Conservation (phyloP, 2,797 vertebrate genomes). For the Tadarida brasiliensis region DNA sequence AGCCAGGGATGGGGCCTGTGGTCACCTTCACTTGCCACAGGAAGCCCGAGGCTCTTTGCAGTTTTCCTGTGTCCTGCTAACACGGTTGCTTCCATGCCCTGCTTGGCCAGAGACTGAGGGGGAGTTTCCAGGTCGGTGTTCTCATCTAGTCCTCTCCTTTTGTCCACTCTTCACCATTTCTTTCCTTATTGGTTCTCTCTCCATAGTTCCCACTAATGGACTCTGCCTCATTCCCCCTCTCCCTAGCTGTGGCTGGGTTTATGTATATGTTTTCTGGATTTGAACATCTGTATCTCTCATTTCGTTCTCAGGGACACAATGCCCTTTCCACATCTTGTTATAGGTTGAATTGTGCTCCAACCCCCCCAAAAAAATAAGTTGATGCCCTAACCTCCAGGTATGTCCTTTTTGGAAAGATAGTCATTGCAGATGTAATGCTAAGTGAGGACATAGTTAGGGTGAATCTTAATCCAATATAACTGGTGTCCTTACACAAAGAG, state of each 20-base stretch:
- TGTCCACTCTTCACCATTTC: background rate
- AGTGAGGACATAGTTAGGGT: background rate
- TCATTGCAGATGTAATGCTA: background rate
- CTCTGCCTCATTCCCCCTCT: background rate
- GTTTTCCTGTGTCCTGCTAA: background rate
- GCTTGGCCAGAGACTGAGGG: background rate
- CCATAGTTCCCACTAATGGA: background rate
- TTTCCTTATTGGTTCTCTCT: background rate
- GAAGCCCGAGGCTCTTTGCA: background rate
- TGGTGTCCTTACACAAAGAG: background rate
- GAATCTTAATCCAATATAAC: background rate
- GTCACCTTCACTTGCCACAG: background rate
- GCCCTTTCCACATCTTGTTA: background rate
- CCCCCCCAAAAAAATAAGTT: background rate
- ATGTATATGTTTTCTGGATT: slow-evolving; percentile 9
- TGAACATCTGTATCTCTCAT: background rate
- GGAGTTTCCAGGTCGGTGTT: background rate
- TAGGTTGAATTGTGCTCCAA: background rate
- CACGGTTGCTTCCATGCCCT: background rate
- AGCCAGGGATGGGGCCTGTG: background rate
- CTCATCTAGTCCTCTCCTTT: background rate
- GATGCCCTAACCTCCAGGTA: background rate
- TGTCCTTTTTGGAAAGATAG: background rate
- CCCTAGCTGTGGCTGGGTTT: background rate
- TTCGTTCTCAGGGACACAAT: background rate